Evolutionary conservation across 1,140 invertebrate species (phyloP).

Genomic region (Procambarus clarkii): DNA sequence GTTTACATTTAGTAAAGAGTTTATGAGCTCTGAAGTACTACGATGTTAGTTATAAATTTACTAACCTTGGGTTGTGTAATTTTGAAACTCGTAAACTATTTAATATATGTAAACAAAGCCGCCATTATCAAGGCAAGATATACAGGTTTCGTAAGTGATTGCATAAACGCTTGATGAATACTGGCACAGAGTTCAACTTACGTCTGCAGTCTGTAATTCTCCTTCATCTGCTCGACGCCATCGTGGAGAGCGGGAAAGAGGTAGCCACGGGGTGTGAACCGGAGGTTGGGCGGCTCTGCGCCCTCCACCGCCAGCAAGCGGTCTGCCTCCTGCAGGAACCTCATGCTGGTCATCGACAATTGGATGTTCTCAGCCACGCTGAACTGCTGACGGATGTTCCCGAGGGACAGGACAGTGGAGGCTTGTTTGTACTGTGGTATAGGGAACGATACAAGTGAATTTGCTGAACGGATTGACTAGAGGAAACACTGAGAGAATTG

Average conservation of each 20-base stretch:
- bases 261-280: conserved; percentile 91
- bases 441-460: too few species aligned
- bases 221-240: conserved; percentile 83
- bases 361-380: conserved; percentile 94
- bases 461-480: too few species aligned
- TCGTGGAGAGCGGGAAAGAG: conserved; percentile 88
- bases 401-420: conserved; percentile 87
- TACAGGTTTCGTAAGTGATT: too few species aligned
- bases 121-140: too few species aligned
- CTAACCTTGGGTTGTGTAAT: too few species aligned
- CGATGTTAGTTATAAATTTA: too few species aligned
- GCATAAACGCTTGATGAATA: too few species aligned
- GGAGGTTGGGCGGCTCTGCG: conserved; percentile 83
- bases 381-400: conserved; percentile 94
- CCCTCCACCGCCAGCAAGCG: conserved; percentile 83
- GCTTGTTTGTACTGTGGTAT: conserved; percentile 81
- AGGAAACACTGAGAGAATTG: too few species aligned
- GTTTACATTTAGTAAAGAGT: too few species aligned
- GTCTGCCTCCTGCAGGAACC: conserved; percentile 91
- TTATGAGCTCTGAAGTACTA: too few species aligned
- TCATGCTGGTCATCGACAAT: conserved; percentile 90
- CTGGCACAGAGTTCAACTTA: not conserved
- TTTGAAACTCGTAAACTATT: too few species aligned
- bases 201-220: conserved; percentile 88
- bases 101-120: too few species aligned